Conservation (phyloP, 1,140 invertebrate genomes). For the Armadillidium nasatum region DNA sequence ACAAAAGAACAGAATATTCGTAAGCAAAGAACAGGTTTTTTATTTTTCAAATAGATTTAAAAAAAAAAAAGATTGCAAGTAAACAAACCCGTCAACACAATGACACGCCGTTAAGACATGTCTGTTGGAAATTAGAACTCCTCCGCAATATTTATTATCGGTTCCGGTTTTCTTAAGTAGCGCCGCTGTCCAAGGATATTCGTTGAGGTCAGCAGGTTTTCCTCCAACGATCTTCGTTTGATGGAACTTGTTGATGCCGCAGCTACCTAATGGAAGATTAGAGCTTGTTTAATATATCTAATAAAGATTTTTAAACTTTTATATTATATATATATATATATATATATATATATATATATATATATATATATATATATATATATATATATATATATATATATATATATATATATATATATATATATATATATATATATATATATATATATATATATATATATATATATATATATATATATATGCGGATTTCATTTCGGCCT, state of each 20-base stretch:
- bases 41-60: neutral
- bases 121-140: constrained; percentile 48
- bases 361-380: no score
- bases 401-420: no score
- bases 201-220: constrained; percentile 59
- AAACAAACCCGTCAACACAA: constrained; percentile 49
- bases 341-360: no score
- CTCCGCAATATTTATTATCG: constrained; percentile 55
- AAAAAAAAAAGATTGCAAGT: constrained; percentile 40
- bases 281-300: no score
- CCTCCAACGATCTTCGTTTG: constrained; percentile 58
- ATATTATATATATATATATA: no score
- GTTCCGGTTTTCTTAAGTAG: constrained; percentile 34
- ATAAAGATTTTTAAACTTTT: no score
- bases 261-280: constrained; percentile 21
- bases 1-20: neutral
- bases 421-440: no score
- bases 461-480: no score
- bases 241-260: constrained; percentile 25
- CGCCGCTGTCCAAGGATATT: constrained; percentile 79
- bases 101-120: constrained; percentile 52
- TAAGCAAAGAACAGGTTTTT: neutral
- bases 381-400: no score
- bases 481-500: no score
- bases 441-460: no score